Percentiles rank a stretch among this genome's conserved stretches.
Conservation (phyloP, 2,797 vertebrate genomes). For the Chelmon rostratus region DNA sequence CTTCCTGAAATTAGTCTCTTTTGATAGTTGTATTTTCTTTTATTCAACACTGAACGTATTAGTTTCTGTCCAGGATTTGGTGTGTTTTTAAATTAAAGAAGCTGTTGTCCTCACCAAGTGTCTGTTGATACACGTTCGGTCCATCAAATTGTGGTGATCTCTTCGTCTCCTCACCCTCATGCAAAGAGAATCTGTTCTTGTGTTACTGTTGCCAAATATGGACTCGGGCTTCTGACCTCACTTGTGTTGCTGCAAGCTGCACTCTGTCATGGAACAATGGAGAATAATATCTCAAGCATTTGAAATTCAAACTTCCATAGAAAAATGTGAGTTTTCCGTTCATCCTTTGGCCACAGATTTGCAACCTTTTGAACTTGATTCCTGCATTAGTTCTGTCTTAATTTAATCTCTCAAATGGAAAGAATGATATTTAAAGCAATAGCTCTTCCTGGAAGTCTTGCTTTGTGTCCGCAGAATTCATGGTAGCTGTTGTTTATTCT, state of each 20-base stretch:
- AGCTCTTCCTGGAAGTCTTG: constrained; percentile 31
- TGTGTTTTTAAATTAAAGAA: background rate
- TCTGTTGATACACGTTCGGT: constrained; percentile 37
- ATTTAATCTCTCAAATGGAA: constrained; percentile 30
- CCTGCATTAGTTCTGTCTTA: background rate
- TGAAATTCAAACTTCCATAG: constrained; percentile 8
- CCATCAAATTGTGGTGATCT: constrained; percentile 16
- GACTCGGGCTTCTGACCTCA: constrained; percentile 43
- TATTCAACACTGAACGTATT: background rate
- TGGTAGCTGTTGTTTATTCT: constrained; percentile 24
- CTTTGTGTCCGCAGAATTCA: constrained; percentile 33
- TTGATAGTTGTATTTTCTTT: background rate
- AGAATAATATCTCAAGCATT: constrained; percentile 27
- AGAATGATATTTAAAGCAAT: constrained; percentile 29
- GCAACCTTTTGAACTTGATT: constrained; percentile 7
- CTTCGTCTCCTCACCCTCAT: constrained; percentile 7
- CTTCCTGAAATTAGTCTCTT: background rate
- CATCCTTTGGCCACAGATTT: background rate
- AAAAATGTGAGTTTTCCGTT: constrained; percentile 3
- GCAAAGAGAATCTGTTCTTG: constrained; percentile 30
- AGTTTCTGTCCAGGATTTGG: background rate
- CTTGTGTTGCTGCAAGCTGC: background rate
- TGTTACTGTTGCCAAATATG: constrained; percentile 58
- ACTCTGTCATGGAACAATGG: constrained; percentile 29
- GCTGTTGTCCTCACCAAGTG: background rate